Percentiles rank a stretch among this genome's conserved stretches.
Evolutionary conservation across 2,797 vertebrate genomes (phyloP).

Genomic region (Poecilia wingei): DNA sequence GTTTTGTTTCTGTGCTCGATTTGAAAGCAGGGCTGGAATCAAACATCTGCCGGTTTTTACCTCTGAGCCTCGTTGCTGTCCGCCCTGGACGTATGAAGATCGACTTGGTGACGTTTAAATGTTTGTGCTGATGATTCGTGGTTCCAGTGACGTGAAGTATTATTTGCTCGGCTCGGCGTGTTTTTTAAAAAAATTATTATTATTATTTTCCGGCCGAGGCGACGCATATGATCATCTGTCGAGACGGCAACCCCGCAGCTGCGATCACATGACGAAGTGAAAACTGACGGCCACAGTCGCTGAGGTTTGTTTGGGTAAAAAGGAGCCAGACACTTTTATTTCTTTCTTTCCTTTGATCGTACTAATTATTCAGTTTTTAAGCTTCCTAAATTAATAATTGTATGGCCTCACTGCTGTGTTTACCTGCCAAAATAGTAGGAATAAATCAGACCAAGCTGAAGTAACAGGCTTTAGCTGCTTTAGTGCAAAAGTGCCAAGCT

Average conservation of each 20-base stretch:
- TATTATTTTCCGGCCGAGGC: constrained; percentile 8
- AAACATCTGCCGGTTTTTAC: background rate
- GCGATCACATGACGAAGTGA: constrained; percentile 22
- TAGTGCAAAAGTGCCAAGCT: constrained; percentile 6
- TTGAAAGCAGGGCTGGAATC: constrained; percentile 58
- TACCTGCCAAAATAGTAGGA: constrained; percentile 2
- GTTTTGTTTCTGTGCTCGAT: constrained; percentile 58
- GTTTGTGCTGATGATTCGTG: constrained; percentile 61
- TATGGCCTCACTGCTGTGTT: constrained; percentile 1
- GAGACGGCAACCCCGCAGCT: constrained; percentile 32
- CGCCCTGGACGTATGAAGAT: constrained; percentile 71
- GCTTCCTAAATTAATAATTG: background rate
- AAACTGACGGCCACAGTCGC: constrained; percentile 9
- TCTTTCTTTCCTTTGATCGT: background rate
- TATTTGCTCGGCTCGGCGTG: constrained; percentile 35
- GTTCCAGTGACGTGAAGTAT: constrained; percentile 65
- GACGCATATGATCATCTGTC: constrained; percentile 11
- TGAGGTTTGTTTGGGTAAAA: background rate
- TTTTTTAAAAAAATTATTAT: background rate
- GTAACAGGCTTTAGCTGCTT: background rate
- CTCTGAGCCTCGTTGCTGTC: constrained; percentile 19
- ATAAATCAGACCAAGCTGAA: background rate
- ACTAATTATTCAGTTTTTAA: background rate
- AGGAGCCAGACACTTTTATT: background rate
- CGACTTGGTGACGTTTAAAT: constrained; percentile 56